Base-by-base conservation (phyloP, 2,888 invertebrate species). In the Phasia obesa region DNA sequence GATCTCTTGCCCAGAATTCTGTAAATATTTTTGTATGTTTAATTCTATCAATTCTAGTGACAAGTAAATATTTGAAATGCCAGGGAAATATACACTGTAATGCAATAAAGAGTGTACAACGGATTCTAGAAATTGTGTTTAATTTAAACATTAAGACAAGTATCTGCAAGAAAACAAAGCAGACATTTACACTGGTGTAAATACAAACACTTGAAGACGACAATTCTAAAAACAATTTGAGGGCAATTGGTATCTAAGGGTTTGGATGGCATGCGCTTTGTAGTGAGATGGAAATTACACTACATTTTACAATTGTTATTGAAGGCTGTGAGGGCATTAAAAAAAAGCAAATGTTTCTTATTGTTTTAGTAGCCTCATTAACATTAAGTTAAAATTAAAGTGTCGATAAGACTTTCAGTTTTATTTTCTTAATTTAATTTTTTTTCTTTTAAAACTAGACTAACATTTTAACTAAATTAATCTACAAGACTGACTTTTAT, bases 51-150 rank as follows among this genome's bases (percentile, higher is more conserved):
- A 27, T 65, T 81, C 25, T 53, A 42, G 67, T 60, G 81, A 65
- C 80, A 57, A 81, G 70, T 71, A 76, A 71, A 81, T 81, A 76
- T 81, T 81, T 81, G 51, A 67, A 60, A 67, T n/a, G 49, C 21
- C 62, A 74, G 31, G 31, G 44, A 44, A 55, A 23, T 27, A 21
- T 4, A 35, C 11, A 47, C n/a, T 15, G 17, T 7, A 1, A 38
- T n/a, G 1, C 38, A 11, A n/a, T n/a, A n/a, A n/a, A n/a, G 9
- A 31, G 25, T 5, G 15, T 25, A 70, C 27, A 31, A 35, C 4
- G 9, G 13, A 25, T 49, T 19, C 38, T 17, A 13, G 49, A 49
- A 60, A 60, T 71, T 73, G 60, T 73, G 21, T 60, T 71, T 19
- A 27, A 73, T 53, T 53, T 73, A 51, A 53, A 73, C 25, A 62